Evolutionary conservation across 2,888 invertebrate species (phyloP).

Genomic region (Cerastis leucographa): DNA sequence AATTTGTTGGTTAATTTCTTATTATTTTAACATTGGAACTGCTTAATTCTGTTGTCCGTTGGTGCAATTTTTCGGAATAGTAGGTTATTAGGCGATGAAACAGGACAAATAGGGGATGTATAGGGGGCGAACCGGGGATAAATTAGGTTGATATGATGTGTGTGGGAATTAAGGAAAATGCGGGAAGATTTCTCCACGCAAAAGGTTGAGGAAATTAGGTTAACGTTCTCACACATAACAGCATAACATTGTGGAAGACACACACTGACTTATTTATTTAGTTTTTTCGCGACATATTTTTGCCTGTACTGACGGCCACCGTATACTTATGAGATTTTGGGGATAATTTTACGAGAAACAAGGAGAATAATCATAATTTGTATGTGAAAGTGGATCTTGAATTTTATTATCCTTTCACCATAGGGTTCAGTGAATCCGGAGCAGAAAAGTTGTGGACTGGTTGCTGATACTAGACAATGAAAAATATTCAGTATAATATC

Average conservation of each 20-base stretch:
- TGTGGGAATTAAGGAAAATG: constrained; percentile 54
- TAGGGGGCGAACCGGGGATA: constrained; percentile 2
- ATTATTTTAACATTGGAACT: constrained; percentile 55
- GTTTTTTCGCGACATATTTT: constrained; percentile 8
- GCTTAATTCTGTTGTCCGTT: constrained; percentile 46
- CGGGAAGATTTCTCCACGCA: constrained; percentile 43
- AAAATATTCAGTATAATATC: too few relatives aligned
- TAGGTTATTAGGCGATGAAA: constrained; percentile 11
- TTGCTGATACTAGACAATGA: too few relatives aligned
- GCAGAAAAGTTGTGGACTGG: too few relatives aligned
- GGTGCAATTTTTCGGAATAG: constrained; percentile 30
- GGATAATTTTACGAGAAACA: background rate
- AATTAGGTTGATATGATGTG: constrained; percentile 46
- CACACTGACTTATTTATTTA: constrained; percentile 15
- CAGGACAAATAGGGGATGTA: constrained; percentile 32
- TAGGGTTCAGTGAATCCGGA: too few relatives aligned
- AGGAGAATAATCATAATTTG: too few relatives aligned
- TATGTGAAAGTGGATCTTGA: too few relatives aligned
- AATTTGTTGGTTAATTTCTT: constrained; percentile 65
- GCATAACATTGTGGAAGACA: constrained; percentile 8
- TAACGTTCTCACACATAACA: constrained; percentile 22
- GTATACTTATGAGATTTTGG: background rate
- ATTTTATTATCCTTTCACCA: too few relatives aligned
- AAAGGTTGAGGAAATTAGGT: constrained; percentile 54
- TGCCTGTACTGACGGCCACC: background rate